A percentile compares a stretch with the other conserved stretches of the same genome.
These are phyloP conservation scores for Syndactyla subalaris DNA, from an alignment of 2,797 vertebrate genomes.

Conservation along the genomic window DNA sequence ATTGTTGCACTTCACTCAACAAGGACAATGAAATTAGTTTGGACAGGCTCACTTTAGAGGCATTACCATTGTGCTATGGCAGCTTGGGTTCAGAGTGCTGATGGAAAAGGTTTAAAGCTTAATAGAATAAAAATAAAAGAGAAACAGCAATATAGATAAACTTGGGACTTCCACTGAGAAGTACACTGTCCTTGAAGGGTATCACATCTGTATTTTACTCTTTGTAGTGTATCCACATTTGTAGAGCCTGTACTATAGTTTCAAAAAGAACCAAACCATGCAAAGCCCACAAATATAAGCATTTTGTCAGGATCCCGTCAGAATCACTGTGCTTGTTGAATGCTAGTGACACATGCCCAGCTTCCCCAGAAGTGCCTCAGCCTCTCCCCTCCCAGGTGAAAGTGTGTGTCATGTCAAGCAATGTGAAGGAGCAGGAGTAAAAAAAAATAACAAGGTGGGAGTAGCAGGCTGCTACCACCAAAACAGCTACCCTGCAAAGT, in stretches of 20 bases:
- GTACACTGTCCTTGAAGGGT: background rate
- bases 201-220: background rate
- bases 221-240: background rate
- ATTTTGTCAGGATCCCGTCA: background rate
- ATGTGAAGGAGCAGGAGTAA: background rate
- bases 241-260: background rate
- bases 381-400: background rate
- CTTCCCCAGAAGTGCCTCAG: background rate
- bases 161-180: background rate
- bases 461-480: background rate
- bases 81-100: background rate
- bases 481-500: background rate
- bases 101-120: background rate
- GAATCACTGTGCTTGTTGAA: background rate
- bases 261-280: background rate
- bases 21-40: conserved; percentile 38
- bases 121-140: background rate
- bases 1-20: conserved; percentile 45
- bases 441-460: background rate
- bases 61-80: background rate
- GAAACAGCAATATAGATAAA: background rate
- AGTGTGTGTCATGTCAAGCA: background rate
- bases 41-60: conserved; percentile 22
- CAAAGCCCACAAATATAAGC: background rate
- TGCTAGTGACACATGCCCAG: background rate